These are phyloP conservation scores for Trematomus loennbergii DNA, from an alignment of 2,113 vertebrate genomes.

Conservation along the genomic window DNA sequence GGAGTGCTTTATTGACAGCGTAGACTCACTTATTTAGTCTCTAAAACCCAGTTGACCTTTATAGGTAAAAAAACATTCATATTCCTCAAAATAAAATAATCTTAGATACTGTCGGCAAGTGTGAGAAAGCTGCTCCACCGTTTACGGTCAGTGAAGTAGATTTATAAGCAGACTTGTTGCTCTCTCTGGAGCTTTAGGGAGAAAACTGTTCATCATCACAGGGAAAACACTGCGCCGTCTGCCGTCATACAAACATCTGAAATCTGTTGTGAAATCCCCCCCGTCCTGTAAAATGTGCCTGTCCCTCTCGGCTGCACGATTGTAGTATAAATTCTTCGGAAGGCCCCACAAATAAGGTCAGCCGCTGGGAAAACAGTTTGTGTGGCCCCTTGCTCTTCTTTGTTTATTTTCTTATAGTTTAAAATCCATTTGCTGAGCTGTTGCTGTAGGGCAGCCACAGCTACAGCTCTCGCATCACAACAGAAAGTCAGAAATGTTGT, in stretches of 20 bases:
- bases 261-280: conserved; percentile 30
- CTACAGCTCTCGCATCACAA: conserved; percentile 12
- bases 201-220: conserved; percentile 8
- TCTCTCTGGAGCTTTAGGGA: conserved; percentile 15
- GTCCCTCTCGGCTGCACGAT: conserved; percentile 12
- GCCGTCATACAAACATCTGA: conserved; percentile 37
- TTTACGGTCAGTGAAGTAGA: conserved; percentile 21
- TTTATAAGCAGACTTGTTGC: conserved; percentile 36
- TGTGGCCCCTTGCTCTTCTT: conserved; percentile 25
- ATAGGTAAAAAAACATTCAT: background rate
- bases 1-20: conserved; percentile 3
- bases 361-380: conserved; percentile 49
- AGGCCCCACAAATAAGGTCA: conserved; percentile 30
- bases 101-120: background rate
- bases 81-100: background rate
- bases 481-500: conserved; percentile 37
- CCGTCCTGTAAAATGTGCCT: conserved; percentile 9
- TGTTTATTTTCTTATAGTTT: conserved; percentile 50
- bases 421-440: conserved; percentile 48
- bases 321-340: conserved; percentile 2
- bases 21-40: conserved; percentile 19
- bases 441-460: conserved; percentile 21
- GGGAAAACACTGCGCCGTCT: conserved; percentile 10
- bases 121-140: conserved; percentile 5
- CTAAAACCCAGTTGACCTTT: conserved; percentile 37